These are phyloP conservation scores for Cryptops parisi DNA, from an alignment of 2,888 invertebrate species.

Conservation along the genomic window DNA sequence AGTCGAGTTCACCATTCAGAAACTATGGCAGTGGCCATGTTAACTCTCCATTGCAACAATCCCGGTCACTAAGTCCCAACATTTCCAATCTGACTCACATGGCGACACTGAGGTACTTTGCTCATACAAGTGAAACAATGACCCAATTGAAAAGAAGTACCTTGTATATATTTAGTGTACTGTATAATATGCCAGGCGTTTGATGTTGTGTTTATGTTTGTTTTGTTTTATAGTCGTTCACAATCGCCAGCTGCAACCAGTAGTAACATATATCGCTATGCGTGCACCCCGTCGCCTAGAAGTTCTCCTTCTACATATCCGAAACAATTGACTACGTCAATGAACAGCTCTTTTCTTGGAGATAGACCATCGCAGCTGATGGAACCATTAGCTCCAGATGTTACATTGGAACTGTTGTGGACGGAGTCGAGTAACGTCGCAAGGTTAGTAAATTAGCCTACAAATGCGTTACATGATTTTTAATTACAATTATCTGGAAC, in stretches of 20 bases:
- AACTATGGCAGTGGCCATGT: conserved; percentile 26
- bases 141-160: neutral
- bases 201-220: neutral
- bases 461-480: too few relatives aligned
- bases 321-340: neutral
- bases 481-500: too few relatives aligned
- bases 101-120: conserved; percentile 23
- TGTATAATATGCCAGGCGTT: neutral
- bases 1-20: conserved; percentile 25
- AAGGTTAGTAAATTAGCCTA: too few relatives aligned
- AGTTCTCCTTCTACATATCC: neutral
- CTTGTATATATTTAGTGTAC: neutral
- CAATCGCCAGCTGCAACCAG: conserved; percentile 33
- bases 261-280: conserved; percentile 25
- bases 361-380: conserved; percentile 25
- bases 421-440: conserved; percentile 42
- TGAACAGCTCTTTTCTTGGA: neutral
- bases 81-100: conserved; percentile 21
- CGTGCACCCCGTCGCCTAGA: conserved; percentile 19
- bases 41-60: conserved; percentile 27
- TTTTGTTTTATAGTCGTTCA: conserved; percentile 32
- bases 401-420: conserved; percentile 83
- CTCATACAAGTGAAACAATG: neutral
- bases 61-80: conserved; percentile 23
- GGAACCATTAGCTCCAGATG: conserved; percentile 62